Conservation (phyloP, 2,797 vertebrate genomes). For the Odontamblyopus lacepedii region DNA sequence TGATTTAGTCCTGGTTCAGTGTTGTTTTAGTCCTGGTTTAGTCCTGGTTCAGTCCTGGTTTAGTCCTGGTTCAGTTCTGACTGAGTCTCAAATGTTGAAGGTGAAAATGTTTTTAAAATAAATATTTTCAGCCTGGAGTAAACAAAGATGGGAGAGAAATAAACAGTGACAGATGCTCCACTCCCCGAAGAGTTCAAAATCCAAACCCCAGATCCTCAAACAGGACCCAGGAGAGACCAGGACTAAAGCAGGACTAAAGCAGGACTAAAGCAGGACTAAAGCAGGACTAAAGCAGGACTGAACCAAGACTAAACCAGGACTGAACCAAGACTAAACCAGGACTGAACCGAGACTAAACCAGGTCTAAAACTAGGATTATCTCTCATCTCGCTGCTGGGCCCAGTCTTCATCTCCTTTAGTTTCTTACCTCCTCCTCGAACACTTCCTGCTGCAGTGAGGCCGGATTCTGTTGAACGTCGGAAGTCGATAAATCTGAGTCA, state of each 20-base stretch:
- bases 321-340: not conserved
- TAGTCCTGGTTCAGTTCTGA: not conserved
- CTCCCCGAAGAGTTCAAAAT: not conserved
- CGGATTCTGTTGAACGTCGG: no score
- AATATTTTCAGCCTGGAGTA: not conserved
- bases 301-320: not conserved
- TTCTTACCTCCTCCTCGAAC: no score
- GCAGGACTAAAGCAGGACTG: not conserved
- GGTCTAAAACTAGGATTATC: no score
- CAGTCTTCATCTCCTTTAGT: no score
- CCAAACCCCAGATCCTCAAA: not conserved
- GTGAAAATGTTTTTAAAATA: not conserved
- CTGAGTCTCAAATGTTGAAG: not conserved
- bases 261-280: not conserved
- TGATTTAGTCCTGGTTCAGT: not conserved
- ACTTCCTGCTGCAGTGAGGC: no score
- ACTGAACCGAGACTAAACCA: no score
- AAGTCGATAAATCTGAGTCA: no score
- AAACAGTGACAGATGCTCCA: conserved; percentile 3
- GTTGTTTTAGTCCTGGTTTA: not conserved
- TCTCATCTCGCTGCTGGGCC: no score
- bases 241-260: not conserved
- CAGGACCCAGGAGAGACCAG: not conserved
- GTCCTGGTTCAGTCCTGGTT: not conserved
- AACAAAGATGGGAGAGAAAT: not conserved